phyloP scores from a whole-genome alignment of 2,888 invertebrate genomes.

The Diaprepes abbreviatus region DNA sequence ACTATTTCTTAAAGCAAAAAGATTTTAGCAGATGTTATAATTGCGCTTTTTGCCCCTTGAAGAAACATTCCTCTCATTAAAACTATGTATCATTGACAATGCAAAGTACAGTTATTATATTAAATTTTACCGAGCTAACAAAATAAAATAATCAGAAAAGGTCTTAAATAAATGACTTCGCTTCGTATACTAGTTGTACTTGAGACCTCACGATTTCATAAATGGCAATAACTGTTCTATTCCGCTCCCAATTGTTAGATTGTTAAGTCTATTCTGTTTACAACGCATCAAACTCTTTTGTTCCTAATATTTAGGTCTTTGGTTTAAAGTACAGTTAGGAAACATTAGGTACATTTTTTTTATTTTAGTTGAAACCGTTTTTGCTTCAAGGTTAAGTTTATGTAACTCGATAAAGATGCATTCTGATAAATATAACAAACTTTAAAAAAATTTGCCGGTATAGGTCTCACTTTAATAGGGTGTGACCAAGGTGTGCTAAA shows the following conservation, averaged over 20 bases:
- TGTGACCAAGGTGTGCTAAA: constrained; percentile 1
- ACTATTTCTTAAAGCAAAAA: too few species aligned
- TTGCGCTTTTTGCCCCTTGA: too few species aligned
- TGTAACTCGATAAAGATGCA: constrained; percentile 8
- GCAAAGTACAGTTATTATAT: too few species aligned
- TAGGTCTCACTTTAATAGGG: neutral
- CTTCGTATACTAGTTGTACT: constrained; percentile 6
- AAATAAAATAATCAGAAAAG: neutral
- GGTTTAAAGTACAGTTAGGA: constrained; percentile 15
- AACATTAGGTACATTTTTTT: neutral
- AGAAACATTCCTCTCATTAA: too few species aligned
- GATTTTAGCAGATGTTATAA: too few species aligned
- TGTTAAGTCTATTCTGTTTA: constrained; percentile 8
- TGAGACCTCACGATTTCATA: constrained; percentile 19
- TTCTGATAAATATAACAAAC: neutral
- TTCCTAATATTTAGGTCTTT: constrained; percentile 14
- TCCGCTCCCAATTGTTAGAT: constrained; percentile 18
- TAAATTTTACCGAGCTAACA: too few species aligned
- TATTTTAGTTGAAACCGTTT: constrained; percentile 5
- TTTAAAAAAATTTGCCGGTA: neutral
- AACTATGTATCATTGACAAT: too few species aligned
- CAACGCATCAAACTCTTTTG: constrained; percentile 14
- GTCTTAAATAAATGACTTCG: neutral
- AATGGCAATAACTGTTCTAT: constrained; percentile 22
- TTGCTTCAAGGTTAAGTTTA: constrained; percentile 13